Percentiles rank a stretch among this genome's conserved stretches.
phyloP scores from a whole-genome alignment of 1,140 invertebrate species.

The Zaprionus davidi region DNA sequence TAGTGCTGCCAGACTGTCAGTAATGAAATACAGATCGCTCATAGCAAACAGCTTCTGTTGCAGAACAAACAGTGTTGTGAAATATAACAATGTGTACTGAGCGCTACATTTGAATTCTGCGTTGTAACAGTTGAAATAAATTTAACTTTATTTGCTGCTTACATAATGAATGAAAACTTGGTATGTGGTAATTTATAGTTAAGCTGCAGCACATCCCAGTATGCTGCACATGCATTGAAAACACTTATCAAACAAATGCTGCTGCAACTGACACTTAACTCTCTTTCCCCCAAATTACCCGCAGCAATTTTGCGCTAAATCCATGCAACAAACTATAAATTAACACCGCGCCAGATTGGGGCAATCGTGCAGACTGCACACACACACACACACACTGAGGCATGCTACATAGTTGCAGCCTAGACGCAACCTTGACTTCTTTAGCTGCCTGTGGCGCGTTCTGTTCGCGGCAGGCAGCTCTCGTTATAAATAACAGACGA shows the following conservation, averaged over 20 bases:
- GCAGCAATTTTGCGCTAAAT: constrained; percentile 44
- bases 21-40: background rate
- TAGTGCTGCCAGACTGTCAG: constrained; percentile 11
- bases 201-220: background rate
- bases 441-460: constrained; percentile 39
- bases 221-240: background rate
- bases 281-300: constrained; percentile 35
- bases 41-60: constrained; percentile 30
- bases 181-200: constrained; percentile 2
- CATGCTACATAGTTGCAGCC: constrained; percentile 42
- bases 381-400: background rate
- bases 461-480: constrained; percentile 40
- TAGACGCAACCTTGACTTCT: constrained; percentile 72
- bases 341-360: constrained; percentile 61
- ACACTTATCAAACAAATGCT: constrained; percentile 14
- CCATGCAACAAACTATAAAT: constrained; percentile 59
- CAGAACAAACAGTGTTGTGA: constrained; percentile 28
- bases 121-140: background rate
- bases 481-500: constrained; percentile 59
- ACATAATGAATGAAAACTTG: background rate
- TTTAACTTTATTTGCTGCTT: background rate
- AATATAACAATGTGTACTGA: background rate
- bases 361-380: background rate
- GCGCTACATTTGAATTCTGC: constrained; percentile 5
- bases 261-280: constrained; percentile 2